Conservation (phyloP, 1,140 invertebrate genomes). For the Eriocheir sinensis region DNA sequence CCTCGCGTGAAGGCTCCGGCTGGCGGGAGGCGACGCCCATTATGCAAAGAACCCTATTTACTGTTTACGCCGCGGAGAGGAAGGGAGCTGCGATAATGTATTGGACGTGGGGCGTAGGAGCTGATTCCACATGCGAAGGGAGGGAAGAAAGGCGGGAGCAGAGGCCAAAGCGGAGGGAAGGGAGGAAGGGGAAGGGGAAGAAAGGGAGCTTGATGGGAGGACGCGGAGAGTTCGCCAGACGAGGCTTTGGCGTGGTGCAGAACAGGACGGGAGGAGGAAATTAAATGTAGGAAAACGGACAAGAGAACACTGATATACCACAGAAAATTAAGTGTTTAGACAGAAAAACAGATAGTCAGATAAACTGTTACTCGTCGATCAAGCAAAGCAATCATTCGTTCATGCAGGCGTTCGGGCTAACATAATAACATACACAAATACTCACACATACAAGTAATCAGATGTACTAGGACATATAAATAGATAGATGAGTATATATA, state of each 20-base stretch:
- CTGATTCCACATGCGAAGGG: neutral
- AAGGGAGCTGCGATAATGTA: neutral
- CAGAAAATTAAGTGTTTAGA: no score
- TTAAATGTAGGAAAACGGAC: neutral
- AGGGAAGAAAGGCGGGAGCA: neutral
- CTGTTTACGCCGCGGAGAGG: neutral
- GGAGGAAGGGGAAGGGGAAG: neutral
- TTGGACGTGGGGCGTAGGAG: neutral
- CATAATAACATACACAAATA: no score
- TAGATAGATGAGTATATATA: no score
- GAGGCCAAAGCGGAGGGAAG: neutral
- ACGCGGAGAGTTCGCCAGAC: neutral
- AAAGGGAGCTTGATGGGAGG: neutral
- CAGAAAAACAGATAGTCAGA: no score
- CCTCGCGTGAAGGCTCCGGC: neutral
- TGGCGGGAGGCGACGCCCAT: constrained; percentile 19
- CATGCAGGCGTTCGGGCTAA: no score
- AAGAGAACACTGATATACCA: neutral
- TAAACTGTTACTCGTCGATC: no score
- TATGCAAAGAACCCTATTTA: constrained; percentile 48
- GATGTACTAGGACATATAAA: no score
- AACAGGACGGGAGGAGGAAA: neutral
- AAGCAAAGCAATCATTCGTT: no score
- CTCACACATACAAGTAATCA: no score
- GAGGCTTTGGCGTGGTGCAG: neutral